Conservation (phyloP, 1,140 invertebrate species). For the Trypoxylus dichotomus region DNA sequence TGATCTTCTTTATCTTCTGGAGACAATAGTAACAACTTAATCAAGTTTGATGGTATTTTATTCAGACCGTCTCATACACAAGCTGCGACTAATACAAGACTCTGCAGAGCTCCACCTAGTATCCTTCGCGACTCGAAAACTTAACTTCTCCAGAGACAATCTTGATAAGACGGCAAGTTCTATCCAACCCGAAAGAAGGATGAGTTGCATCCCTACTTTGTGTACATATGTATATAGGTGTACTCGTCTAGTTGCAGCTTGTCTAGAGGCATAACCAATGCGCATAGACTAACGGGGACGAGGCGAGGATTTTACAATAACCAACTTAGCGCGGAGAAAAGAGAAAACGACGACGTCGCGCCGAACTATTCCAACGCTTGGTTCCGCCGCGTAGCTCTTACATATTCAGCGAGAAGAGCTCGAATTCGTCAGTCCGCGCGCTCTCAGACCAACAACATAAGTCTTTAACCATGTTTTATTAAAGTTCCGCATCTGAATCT, state of each 20-base stretch:
- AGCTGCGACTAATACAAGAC: too few relatives aligned
- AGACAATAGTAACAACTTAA: too few relatives aligned
- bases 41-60: too few relatives aligned
- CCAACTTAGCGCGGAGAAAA: neutral
- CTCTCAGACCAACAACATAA: conserved; percentile 12
- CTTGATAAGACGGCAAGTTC: too few relatives aligned
- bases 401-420: neutral
- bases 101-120: too few relatives aligned
- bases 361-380: neutral
- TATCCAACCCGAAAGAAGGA: too few relatives aligned
- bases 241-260: neutral
- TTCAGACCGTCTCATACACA: too few relatives aligned
- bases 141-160: too few relatives aligned
- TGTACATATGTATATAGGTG: too few relatives aligned
- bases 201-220: too few relatives aligned
- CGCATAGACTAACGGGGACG: neutral
- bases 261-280: neutral
- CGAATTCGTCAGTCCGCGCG: neutral
- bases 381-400: neutral
- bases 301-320: neutral
- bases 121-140: too few relatives aligned
- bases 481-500: conserved; percentile 22
- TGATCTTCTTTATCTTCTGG: too few relatives aligned
- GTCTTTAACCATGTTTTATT: conserved; percentile 23
- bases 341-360: neutral